These are phyloP conservation scores for Brachylomia viminalis DNA, from an alignment of 2,888 invertebrate species.

Conservation along the genomic window DNA sequence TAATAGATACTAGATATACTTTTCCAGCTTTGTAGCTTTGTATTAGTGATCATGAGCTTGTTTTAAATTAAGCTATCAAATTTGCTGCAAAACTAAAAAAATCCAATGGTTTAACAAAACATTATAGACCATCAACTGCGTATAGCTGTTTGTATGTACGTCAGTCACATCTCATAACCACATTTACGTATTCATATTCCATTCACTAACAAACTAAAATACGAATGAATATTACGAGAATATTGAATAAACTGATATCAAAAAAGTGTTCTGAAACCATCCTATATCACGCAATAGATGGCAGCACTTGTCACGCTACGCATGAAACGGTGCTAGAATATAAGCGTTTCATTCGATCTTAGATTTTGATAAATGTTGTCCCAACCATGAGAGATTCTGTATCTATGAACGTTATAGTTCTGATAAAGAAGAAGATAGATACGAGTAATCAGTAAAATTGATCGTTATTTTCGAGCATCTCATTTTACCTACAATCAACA, in stretches of 20 bases:
- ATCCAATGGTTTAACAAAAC: neutral
- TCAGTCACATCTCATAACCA: neutral
- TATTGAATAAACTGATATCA: neutral
- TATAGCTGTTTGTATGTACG: no score
- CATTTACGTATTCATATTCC: neutral
- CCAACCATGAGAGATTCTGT: neutral
- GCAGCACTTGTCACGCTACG: conserved; percentile 40
- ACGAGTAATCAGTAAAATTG: neutral
- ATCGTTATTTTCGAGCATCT: neutral
- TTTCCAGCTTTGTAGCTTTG: neutral
- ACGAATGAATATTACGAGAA: neutral
- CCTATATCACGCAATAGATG: conserved; percentile 38
- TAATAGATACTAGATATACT: neutral
- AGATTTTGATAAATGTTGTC: neutral
- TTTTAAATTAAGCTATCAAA: neutral
- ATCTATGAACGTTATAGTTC: neutral
- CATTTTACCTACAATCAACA: no score
- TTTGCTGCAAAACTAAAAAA: neutral
- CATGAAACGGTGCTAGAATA: neutral
- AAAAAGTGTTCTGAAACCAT: neutral
- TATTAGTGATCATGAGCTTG: neutral
- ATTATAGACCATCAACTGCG: neutral
- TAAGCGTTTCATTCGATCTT: neutral
- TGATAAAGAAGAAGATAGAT: neutral
- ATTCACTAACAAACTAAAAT: neutral